A percentile compares a stretch with the other conserved stretches of the same genome.
phyloP scores from a whole-genome alignment of 2,113 vertebrate species.

The Tonatia bakeri region DNA sequence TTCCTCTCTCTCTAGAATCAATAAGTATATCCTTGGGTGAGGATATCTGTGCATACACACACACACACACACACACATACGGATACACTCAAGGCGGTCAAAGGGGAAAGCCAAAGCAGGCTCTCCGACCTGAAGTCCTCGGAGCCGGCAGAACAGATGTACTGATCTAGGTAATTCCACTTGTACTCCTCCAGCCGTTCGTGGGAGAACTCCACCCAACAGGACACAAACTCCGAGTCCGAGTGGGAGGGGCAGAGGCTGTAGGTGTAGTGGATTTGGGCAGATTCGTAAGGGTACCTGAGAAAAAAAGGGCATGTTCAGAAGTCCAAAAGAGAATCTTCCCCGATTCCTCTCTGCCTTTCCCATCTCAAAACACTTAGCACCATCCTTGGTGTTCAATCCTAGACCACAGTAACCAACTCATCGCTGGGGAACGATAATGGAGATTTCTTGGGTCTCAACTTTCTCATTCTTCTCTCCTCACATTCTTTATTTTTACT shows the following conservation, averaged over 20 bases:
- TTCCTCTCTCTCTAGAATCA: too few relatives aligned
- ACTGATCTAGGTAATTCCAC: conserved; percentile 99
- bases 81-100: neutral
- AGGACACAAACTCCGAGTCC: conserved; percentile 91
- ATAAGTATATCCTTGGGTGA: too few relatives aligned
- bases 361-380: neutral
- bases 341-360: neutral
- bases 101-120: neutral
- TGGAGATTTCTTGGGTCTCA: neutral
- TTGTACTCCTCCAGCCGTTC: conserved; percentile 98
- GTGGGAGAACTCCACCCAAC: conserved; percentile 98
- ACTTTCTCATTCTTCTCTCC: neutral
- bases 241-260: conserved; percentile 95
- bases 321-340: neutral
- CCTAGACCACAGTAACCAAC: neutral
- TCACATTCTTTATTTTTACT: conserved; percentile 2
- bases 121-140: conserved; percentile 94
- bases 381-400: neutral
- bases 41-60: too few relatives aligned
- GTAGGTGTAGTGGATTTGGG: conserved; percentile 96
- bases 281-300: conserved; percentile 95
- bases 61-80: too few relatives aligned
- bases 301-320: neutral
- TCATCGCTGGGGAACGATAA: neutral
- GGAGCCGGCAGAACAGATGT: conserved; percentile 96